Evolutionary conservation across 1,140 invertebrate genomes (phyloP), one percentile per base, ranked within the genome.

Genomic region (Aleiodes sp.): DNA sequence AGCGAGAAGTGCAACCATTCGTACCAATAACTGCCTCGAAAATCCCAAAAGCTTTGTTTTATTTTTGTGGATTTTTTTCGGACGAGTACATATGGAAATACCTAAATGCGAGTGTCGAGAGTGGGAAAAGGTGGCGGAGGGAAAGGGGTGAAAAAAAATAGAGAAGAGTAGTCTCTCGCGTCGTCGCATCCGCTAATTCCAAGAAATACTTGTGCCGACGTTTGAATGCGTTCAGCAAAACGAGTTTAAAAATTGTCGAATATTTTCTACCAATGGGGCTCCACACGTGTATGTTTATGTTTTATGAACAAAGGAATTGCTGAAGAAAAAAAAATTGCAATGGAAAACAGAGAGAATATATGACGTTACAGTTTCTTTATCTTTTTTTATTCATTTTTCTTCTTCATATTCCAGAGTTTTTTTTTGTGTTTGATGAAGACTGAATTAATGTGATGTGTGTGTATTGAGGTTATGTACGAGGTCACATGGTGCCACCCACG

Each of bases 231-330:
- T 78, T 81, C 78, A 78, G 79, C 46, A 52, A 79, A 84, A 84
- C 84, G 81, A 81, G 83, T 84, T 85, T 84, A 79, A 83, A 82
- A 84, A 85, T 82, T 81, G 78, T 78, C 80, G 81, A 83, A 81
- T 81, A 81, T 83, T 83, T 79, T 76, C 79, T 70, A 68, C 21
- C 19, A 8, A 73, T 65, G 69, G 46, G 57, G 65, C 46, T 21
- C 16, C 46, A 52, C 46, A 21, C 3, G 39, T 52, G 21, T 52
- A 24, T 52, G 16, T 52, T 24, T 52, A 24, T 52, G 16, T 56
- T 57, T 33, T 14, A 31, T n/a, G 31, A 43, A 65, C 59, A 71
- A 66, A 72, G 69, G 33, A 71, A 65, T 68, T 62, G 71, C 56
- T 28, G 37, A 21, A 28, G n/a, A n/a, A 16, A 7, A 52, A 52